Evolutionary conservation across 2,797 vertebrate genomes (phyloP).

Genomic region (Gallirallus australis): DNA sequence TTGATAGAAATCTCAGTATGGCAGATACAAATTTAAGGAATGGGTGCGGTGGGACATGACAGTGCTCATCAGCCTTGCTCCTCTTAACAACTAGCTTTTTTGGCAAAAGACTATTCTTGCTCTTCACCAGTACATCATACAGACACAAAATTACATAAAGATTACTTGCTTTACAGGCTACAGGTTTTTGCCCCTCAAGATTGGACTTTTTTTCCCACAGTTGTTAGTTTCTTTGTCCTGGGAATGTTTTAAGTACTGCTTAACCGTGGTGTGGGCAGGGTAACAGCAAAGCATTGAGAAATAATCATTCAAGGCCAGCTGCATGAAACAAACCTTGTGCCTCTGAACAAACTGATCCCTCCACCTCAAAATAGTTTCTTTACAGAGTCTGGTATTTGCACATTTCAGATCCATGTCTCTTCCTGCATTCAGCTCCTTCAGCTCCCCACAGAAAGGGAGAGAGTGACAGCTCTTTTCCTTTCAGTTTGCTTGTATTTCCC

Average conservation of each 20-base stretch:
- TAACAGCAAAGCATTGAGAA: not conserved
- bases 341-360: not conserved
- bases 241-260: not conserved
- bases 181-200: not conserved
- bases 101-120: not conserved
- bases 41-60: not conserved
- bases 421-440: not conserved
- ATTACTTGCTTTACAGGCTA: not conserved
- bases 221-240: not conserved
- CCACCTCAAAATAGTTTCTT: not conserved
- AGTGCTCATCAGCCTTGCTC: not conserved
- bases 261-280: not conserved
- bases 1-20: not conserved
- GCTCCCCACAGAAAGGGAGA: not conserved
- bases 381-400: not conserved
- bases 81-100: not conserved
- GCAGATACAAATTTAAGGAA: not conserved
- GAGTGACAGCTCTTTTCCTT: not conserved
- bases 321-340: conserved; percentile 2
- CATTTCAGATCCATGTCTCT: not conserved
- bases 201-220: not conserved
- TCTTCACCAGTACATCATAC: not conserved
- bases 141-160: not conserved
- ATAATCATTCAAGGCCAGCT: not conserved
- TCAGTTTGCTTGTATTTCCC: not conserved